Conservation (phyloP, 2,888 invertebrate species). For the Cheilosia variabilis region DNA sequence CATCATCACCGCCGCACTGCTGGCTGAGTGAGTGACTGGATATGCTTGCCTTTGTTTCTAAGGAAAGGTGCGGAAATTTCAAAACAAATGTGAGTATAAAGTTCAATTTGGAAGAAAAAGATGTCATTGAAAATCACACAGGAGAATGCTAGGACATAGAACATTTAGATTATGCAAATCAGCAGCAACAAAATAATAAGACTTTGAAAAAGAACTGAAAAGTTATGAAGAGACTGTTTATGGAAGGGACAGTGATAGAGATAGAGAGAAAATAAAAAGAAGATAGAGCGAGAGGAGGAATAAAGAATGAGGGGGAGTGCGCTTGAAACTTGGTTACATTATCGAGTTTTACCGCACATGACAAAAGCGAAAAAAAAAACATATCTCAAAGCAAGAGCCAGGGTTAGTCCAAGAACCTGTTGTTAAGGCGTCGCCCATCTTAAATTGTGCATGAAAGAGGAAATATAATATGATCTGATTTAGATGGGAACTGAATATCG, state of each 20-base stretch:
- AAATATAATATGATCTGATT: constrained; percentile 2
- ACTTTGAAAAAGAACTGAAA: constrained; percentile 10
- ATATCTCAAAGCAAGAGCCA: constrained; percentile 22
- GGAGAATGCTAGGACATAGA: constrained; percentile 47
- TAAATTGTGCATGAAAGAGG: constrained; percentile 11
- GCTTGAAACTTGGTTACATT: constrained; percentile 66
- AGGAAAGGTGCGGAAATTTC: constrained; percentile 12
- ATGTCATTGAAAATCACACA: constrained; percentile 46
- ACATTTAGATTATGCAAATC: constrained; percentile 61
- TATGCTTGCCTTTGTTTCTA: constrained; percentile 73
- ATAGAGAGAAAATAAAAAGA: constrained; percentile 8
- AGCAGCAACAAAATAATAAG: constrained; percentile 50
- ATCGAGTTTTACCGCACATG: constrained; percentile 62
- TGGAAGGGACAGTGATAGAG: constrained; percentile 19
- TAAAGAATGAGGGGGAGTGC: constrained; percentile 39
- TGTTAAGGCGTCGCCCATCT: not conserved
- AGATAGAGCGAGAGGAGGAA: constrained; percentile 10
- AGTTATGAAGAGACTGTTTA: constrained; percentile 17
- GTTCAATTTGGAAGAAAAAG: not conserved
- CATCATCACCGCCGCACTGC: constrained; percentile 80
- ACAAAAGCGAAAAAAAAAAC: constrained; percentile 17
- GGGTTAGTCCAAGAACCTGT: constrained; percentile 29
- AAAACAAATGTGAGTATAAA: constrained; percentile 11
- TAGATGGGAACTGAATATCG: constrained; percentile 12
- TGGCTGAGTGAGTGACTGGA: constrained; percentile 69